Evolutionary conservation across 1,140 invertebrate species (phyloP).

Genomic region (Trypoxylus dichotomus): DNA sequence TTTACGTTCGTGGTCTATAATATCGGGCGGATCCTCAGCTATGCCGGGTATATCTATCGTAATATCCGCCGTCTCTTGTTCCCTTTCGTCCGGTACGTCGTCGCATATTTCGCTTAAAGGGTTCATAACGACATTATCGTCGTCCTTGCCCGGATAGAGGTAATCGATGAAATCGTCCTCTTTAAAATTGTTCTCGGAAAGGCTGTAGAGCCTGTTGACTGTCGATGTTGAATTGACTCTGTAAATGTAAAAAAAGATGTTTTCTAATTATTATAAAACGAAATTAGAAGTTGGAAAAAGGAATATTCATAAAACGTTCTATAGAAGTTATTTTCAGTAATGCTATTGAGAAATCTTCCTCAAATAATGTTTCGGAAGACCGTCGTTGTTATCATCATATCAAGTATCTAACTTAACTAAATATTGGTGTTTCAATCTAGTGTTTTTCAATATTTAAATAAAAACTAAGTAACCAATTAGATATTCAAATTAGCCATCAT

Average conservation of each 20-base stretch:
- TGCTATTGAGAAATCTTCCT: neutral
- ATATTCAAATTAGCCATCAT: no score
- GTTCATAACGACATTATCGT: slow-evolving; percentile 16
- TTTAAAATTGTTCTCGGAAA: slow-evolving; percentile 7
- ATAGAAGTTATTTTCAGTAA: neutral
- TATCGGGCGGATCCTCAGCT: neutral
- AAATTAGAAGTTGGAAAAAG: no score
- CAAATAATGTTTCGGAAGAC: slow-evolving; percentile 32
- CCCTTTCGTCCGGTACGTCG: neutral
- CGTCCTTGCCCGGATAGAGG: neutral
- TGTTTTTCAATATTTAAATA: no score
- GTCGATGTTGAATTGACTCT: slow-evolving; percentile 19
- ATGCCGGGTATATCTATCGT: slow-evolving; percentile 7
- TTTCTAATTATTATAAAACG: neutral
- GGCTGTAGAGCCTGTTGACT: neutral
- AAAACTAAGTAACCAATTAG: no score
- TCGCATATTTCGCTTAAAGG: slow-evolving; percentile 1
- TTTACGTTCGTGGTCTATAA: slow-evolving; percentile 10
- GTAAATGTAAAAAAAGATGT: no score
- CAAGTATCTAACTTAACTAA: no score
- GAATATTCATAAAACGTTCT: neutral
- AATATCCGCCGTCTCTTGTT: neutral
- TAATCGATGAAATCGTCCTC: slow-evolving; percentile 7
- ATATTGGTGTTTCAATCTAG: no score
- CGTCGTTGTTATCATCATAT: slow-evolving; percentile 27